Percentiles rank a stretch among this genome's conserved stretches.
These are phyloP conservation scores for Heliconius hortense DNA, from an alignment of 2,888 invertebrate species.

Conservation along the genomic window DNA sequence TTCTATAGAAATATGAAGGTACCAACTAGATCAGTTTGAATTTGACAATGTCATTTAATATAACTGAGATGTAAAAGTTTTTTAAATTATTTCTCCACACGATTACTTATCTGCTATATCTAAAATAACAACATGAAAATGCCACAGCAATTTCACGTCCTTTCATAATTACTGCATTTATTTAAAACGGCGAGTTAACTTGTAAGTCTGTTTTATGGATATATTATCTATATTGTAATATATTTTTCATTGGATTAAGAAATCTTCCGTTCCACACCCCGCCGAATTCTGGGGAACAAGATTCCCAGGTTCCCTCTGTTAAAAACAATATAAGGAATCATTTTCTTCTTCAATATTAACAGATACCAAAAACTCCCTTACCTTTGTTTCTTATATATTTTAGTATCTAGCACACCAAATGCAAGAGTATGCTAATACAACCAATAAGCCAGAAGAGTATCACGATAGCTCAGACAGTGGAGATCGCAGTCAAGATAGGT, in stretches of 20 bases:
- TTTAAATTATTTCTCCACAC: background rate
- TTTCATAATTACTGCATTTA: too few relatives aligned
- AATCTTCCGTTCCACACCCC: too few relatives aligned
- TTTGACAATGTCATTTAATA: constrained; percentile 22
- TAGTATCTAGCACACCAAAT: constrained; percentile 59
- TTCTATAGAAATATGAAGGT: constrained; percentile 8
- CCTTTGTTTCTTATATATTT: background rate
- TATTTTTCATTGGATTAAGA: background rate
- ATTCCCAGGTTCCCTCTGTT: too few relatives aligned
- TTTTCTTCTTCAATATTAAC: background rate
- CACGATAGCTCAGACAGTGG: constrained; percentile 57
- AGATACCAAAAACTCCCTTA: background rate
- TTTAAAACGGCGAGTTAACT: background rate
- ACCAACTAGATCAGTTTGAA: constrained; percentile 35
- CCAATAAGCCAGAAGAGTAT: constrained; percentile 66
- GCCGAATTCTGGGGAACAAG: too few relatives aligned
- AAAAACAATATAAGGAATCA: too few relatives aligned
- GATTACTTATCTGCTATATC: background rate
- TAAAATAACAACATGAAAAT: background rate
- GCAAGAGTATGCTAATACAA: constrained; percentile 76
- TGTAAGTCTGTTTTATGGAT: background rate
- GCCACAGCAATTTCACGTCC: background rate
- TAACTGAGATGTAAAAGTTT: background rate
- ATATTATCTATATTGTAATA: background rate
- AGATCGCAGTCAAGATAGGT: constrained; percentile 57